phyloP scores from a whole-genome alignment of 2,113 vertebrate genomes.

The Cranoglanis bouderius region DNA sequence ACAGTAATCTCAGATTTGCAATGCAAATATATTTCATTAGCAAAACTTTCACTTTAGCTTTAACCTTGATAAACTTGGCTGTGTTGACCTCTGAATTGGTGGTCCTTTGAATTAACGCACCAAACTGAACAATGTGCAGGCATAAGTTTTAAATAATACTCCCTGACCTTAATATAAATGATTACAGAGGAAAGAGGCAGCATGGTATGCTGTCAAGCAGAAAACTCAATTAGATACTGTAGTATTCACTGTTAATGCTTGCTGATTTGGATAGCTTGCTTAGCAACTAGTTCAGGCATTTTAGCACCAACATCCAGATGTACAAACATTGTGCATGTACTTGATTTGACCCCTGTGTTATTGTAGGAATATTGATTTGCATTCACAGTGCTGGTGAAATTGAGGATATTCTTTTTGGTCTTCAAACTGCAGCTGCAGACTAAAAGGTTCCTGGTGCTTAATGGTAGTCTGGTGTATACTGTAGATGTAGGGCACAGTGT shows the following conservation, averaged over 20 bases:
- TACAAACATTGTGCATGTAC: neutral
- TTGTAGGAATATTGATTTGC: neutral
- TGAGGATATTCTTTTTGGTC: neutral
- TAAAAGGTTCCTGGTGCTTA: neutral
- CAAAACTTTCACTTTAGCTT: neutral
- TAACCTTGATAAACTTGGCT: neutral
- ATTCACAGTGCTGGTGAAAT: neutral
- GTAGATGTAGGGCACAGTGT: constrained; percentile 17
- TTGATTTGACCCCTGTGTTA: neutral
- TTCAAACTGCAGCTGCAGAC: neutral
- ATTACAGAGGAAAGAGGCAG: neutral
- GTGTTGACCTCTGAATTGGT: neutral
- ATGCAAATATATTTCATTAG: neutral
- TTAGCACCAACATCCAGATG: neutral
- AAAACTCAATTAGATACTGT: neutral
- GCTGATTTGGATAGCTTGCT: neutral
- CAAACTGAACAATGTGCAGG: neutral
- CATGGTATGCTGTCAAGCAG: neutral
- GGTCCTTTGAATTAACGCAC: neutral
- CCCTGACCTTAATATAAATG: neutral
- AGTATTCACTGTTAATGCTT: neutral
- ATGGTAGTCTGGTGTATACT: neutral
- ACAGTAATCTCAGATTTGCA: neutral
- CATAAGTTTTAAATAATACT: neutral
- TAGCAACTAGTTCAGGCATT: neutral